phyloP scores from a whole-genome alignment of 2,888 invertebrate species.

The Stramonita haemastoma region DNA sequence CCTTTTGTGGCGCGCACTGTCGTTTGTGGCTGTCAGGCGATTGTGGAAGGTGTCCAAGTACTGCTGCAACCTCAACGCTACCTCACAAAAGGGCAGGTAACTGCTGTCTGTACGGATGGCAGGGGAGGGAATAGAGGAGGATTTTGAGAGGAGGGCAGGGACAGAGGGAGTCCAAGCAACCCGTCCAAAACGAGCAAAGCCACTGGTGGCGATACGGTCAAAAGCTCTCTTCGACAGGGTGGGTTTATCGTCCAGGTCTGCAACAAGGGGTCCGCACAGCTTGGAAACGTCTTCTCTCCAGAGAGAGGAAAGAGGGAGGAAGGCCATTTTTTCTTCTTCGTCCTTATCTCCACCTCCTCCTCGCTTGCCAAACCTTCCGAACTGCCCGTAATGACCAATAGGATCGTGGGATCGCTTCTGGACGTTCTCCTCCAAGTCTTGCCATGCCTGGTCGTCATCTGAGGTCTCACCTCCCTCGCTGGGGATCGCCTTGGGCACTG shows the following conservation, averaged over 20 bases:
- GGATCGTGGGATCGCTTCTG: not conserved
- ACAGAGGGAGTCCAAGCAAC: not conserved
- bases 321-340: not conserved
- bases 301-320: not conserved
- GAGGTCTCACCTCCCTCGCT: not conserved
- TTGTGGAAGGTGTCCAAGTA: not conserved
- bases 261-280: not conserved
- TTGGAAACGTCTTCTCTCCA: conserved; percentile 11
- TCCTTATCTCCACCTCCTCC: not conserved
- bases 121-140: not conserved
- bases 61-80: conserved; percentile 21
- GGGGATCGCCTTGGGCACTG: not conserved
- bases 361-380: conserved; percentile 37
- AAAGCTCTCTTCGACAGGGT: not conserved
- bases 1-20: not conserved
- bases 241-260: not conserved
- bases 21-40: not conserved
- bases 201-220: conserved; percentile 21
- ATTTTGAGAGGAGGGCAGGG: not conserved
- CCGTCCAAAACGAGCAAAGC: conserved; percentile 34
- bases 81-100: conserved; percentile 26
- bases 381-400: conserved; percentile 22
- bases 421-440: not conserved
- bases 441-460: not conserved
- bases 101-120: not conserved